Evolutionary conservation across 1,140 invertebrate species (phyloP), one percentile per base, ranked within the genome.

Genomic region (Galendromus occidentalis): DNA sequence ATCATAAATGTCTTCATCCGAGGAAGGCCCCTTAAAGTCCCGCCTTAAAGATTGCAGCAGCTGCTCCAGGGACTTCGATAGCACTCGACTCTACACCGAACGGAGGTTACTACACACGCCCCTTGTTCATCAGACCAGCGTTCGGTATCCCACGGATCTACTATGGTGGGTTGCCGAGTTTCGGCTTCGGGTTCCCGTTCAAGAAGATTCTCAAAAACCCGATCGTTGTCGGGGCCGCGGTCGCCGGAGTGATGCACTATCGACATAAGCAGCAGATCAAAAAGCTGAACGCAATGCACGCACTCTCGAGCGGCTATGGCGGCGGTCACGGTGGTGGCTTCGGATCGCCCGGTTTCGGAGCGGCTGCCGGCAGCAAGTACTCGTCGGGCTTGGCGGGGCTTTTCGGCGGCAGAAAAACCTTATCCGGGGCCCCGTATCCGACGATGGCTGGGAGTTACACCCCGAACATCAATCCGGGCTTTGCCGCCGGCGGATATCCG

Each of bases 221-320:
- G 14, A 17, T 59, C 51, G 51, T 59, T 1, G 51, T 59, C 14
- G 51, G 51, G 25, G 51, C 51, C 6, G 51, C 51, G 25, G 51
- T 59, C 51, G 51, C 51, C 12, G 51, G 51, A 22, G 51, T 59
- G 51, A 59, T 59, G 51, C 51, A 59, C 51, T 59, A 59, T 25
- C 51, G 51, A 29, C 51, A 59, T 9, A 59, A 59, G 33, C 51
- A 59, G 22, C 51, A 59, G 51, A 59, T 59, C 22, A 59, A 59
- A 22, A 59, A 59, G 33, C 20, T 59, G 14, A 59, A 59, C 33
- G 25, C 25, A 25, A 25, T 29, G 22, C 51, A 59, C 9, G 51
- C 51, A 4, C 2, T 59, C 4, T 25, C 51, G 25, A 25, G 14
- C 25, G 51, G 51, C 2, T 59, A 59, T 9, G 45, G 45, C 14